Base-by-base conservation (phyloP, 2,888 invertebrate species). In the Tryphoninae sp. region DNA sequence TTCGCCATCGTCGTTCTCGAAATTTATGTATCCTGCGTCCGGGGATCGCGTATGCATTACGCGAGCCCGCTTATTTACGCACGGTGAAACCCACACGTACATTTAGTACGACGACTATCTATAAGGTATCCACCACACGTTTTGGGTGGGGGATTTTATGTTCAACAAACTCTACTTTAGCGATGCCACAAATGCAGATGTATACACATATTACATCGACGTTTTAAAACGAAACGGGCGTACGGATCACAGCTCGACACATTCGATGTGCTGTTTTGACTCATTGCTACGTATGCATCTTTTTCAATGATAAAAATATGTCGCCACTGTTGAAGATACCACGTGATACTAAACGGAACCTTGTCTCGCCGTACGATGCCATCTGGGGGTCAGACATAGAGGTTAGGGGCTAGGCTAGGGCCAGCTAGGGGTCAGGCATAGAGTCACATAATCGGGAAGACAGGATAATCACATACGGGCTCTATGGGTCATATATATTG, bases 1-100 rank as follows among this genome's bases (percentile, higher is more conserved):
- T 84, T 76, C 64, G 68, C 77, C 81, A 78, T 80, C 83, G 74
- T 84, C 84, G 86, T 77, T 81, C 83, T 68, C 74, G 78, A 86
- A 87, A 89, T 89, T 89, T 89, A 89, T 87, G 88, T 87, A 88
- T 89, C 88, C 87, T 86, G 82, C 71, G 74, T 79, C 68, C 83
- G 80, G 64, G 78, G 67, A 83, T 80, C 80, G 83, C 78, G 78
- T 78, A 84, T 84, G 85, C 87, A 69, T 78, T 81, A 81, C 78
- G 74, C 78, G 69, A 69, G 68, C 68, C 53, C 68, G 79, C 86
- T 86, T 88, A 87, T 87, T 87, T 85, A 86, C 88, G 85, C 87
- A 84, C 86, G 86, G 84, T 83, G 82, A 80, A 69, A 78, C 79
- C 78, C 82, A 79, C 77, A 73, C 79, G 72, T 75, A 74, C 81